Evolutionary conservation across 2,888 invertebrate genomes (phyloP).

Genomic region (Athalia rosae): DNA sequence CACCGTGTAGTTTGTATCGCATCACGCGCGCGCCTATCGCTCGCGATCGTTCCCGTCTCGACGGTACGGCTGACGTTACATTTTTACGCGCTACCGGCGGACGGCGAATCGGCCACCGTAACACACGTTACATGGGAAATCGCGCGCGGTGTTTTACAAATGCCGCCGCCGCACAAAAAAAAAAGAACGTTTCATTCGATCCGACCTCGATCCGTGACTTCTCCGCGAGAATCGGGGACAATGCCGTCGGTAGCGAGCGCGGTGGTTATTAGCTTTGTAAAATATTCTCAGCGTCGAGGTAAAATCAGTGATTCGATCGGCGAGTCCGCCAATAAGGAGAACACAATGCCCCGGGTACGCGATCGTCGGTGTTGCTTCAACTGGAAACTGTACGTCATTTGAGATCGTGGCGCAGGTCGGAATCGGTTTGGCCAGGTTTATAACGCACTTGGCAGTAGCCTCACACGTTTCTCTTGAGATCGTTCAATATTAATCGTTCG

Average conservation of each 20-base stretch:
- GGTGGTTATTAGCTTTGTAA: background rate
- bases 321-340: background rate
- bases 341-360: background rate
- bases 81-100: too few relatives aligned
- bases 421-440: constrained; percentile 27
- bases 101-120: background rate
- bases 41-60: constrained; percentile 17
- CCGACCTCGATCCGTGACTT: constrained; percentile 34
- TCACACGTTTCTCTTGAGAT: constrained; percentile 58
- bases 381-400: too few relatives aligned
- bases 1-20: too few relatives aligned
- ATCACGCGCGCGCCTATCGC: background rate
- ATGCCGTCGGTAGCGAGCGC: background rate
- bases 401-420: background rate
- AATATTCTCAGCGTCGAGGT: constrained; percentile 36
- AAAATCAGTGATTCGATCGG: constrained; percentile 35
- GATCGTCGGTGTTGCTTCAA: too few relatives aligned
- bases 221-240: constrained; percentile 36
- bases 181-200: constrained; percentile 5
- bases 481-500: constrained; percentile 69
- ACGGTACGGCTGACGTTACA: background rate
- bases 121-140: constrained; percentile 23
- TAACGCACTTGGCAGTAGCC: constrained; percentile 63
- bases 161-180: background rate
- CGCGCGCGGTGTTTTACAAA: constrained; percentile 2